These are phyloP conservation scores for Archips crataeganus DNA, from an alignment of 2,888 invertebrate genomes.

Conservation along the genomic window DNA sequence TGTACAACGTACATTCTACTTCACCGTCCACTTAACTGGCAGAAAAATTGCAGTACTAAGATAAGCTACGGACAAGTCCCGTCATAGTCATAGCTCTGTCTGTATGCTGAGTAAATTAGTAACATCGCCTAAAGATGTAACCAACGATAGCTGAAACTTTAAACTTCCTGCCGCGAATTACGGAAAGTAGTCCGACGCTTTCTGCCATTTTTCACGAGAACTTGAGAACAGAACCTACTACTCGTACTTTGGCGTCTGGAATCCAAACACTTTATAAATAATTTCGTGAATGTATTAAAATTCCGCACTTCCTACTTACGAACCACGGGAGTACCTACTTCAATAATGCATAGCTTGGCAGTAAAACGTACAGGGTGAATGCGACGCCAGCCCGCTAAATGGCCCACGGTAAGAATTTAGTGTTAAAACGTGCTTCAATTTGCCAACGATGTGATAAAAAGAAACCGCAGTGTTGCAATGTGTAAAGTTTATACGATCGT, in stretches of 20 bases:
- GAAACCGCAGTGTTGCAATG: slow-evolving; percentile 63
- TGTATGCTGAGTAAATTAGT: neutral
- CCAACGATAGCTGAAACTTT: neutral
- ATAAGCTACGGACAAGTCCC: no score
- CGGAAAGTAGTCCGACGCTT: neutral
- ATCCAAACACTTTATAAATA: slow-evolving; percentile 58
- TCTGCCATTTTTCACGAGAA: neutral
- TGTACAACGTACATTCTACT: no score
- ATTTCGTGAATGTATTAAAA: slow-evolving; percentile 63
- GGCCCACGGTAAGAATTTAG: slow-evolving; percentile 74
- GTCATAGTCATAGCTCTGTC: no score
- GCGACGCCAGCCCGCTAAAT: slow-evolving; percentile 72
- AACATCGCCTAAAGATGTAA: neutral
- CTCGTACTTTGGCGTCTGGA: slow-evolving; percentile 45
- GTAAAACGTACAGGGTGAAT: slow-evolving; percentile 70
- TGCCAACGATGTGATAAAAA: slow-evolving; percentile 75
- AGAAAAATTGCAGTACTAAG: no score
- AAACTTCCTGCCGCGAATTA: neutral
- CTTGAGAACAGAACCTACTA: slow-evolving; percentile 22
- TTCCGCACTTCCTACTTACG: slow-evolving; percentile 59
- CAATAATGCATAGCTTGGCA: slow-evolving; percentile 73
- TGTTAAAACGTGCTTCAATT: slow-evolving; percentile 75
- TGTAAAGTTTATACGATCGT: slow-evolving; percentile 55
- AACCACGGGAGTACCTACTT: slow-evolving; percentile 57
- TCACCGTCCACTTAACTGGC: no score